Base-by-base conservation (phyloP, 2,797 vertebrate genomes). In the Gallinago solitaria region DNA sequence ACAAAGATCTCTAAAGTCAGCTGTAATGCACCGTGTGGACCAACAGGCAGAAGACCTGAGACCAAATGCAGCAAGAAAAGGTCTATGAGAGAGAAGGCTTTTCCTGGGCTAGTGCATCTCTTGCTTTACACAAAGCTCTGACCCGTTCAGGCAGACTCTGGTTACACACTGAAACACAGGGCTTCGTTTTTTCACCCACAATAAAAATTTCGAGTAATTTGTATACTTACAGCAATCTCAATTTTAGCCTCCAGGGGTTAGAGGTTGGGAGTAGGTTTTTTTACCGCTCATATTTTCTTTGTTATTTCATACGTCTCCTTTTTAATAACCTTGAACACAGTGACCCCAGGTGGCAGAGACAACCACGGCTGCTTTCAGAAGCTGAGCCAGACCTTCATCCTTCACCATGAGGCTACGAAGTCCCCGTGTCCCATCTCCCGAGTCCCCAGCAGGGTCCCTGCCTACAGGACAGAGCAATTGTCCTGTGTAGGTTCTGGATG, bases 331-430 rank as follows among this genome's bases (percentile, higher is more conserved):
- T 96, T 96, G 97, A 95, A 80, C 95, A 97, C 97, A 98, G 98
- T 98, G 98, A 98, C 98, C 96, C 97, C 98, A 97, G 97, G 97
- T 97, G 98, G 98, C 96, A 67, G 15, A 83, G 37, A 91, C 65
- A 68, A 87, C 54, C 30, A 80, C 7, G 53, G 87, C 71, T 93
- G 81, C 63, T 83, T 75, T 92, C 79, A 81, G 78, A 82, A 78
- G 81, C 86, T 17, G 47, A 76, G 63, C 53, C 85, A 94, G 63
- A 57, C 41, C 60, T 82, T 35, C 27, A 0, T 0, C 5, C 16
- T 24, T 19, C 74, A 41, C 9, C 27, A 6, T 0, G 6, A 20
- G 4, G 33, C 53, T 50, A 41, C 57, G 37, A 32, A 75, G 32
- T 14, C 33, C 48, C n/a, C 7, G 16, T 11, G 45, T 8, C n/a